Base-by-base conservation (phyloP, 2,113 vertebrate species). In the Pholis gunnellus region DNA sequence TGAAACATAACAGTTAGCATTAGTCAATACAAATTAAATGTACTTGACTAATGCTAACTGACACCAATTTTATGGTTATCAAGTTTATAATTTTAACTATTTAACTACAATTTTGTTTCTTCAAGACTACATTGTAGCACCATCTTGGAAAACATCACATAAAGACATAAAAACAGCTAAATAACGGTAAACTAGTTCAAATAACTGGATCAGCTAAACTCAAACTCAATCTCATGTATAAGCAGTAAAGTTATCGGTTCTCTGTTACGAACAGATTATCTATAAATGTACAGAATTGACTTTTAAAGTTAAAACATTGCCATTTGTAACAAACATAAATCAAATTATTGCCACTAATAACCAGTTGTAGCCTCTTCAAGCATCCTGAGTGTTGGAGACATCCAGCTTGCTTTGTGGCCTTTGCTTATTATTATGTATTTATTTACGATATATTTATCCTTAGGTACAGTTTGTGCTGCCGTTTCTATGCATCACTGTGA, bases 401-500 rank as follows among this genome's bases (percentile, higher is more conserved):
- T 42, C 18, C 29, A 63, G 79, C 83, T 91, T 38, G 86, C 88
- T 90, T 81, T 34, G 88, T 91, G 90, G 88, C 89, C 90, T 91
- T 92, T 73, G 84, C 80, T 78, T 75, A 17, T 74, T 75, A 17
- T 74, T 29, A 8, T 72, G 13, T 6, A 42, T 67, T 79, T 36
- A 52, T 67, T 79, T 44, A 8, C 1, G 15, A 4, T 56, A 25
- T 36, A 40, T 38, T 57, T 52, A 29, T 69, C 70, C 70, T 75
- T 66, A 85, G 67, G 68, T 75, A 44, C 56, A 56, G 66, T 72
- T 67, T 14, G 57, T 72, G 78, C 84, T 74, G 86, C 81, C 75
- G 2, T 82, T 85, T 86, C 86, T 90, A 86, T 85, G 87, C 91
- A 91, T 88, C 90, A 93, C 94, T 93, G 94, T 93, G 90, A 93